Conservation (phyloP, 1,140 invertebrate genomes). For the Drosophila bipectinata region DNA sequence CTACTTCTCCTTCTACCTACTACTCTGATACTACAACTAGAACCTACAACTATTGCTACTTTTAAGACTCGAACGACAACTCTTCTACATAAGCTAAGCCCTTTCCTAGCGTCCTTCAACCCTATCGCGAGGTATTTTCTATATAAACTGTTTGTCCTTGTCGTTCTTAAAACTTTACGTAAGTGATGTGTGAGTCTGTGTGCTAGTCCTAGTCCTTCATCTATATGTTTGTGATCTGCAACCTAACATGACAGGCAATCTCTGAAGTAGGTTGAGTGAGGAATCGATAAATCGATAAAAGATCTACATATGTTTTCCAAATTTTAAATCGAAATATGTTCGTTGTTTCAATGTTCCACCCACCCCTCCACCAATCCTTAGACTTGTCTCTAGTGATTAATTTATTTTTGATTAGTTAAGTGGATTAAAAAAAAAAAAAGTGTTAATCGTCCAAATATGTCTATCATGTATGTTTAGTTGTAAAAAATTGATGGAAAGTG, state of each 20-base stretch:
- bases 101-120: constrained; percentile 28
- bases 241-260: constrained; percentile 48
- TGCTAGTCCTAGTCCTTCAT: constrained; percentile 13
- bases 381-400: constrained; percentile 12
- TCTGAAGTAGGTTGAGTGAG: constrained; percentile 44
- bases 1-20: background rate
- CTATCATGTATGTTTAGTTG: constrained; percentile 63
- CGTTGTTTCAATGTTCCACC: background rate
- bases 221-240: constrained; percentile 5
- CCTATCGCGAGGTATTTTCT: constrained; percentile 59
- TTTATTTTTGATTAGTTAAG: constrained; percentile 70
- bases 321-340: background rate
- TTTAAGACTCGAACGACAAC: constrained; percentile 24
- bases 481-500: constrained; percentile 21
- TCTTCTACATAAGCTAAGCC: constrained; percentile 9
- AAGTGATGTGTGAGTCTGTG: constrained; percentile 18
- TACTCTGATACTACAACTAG: too few species aligned
- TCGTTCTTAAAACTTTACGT: background rate
- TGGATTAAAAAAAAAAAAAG: constrained; percentile 7
- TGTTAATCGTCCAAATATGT: constrained; percentile 48
- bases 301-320: background rate
- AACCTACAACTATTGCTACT: constrained; percentile 8
- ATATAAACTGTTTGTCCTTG: constrained; percentile 36
- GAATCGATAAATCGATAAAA: background rate
- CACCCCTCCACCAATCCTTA: constrained; percentile 17